Base-by-base conservation (phyloP, 2,797 vertebrate genomes). In the Peromyscus melanophrys region DNA sequence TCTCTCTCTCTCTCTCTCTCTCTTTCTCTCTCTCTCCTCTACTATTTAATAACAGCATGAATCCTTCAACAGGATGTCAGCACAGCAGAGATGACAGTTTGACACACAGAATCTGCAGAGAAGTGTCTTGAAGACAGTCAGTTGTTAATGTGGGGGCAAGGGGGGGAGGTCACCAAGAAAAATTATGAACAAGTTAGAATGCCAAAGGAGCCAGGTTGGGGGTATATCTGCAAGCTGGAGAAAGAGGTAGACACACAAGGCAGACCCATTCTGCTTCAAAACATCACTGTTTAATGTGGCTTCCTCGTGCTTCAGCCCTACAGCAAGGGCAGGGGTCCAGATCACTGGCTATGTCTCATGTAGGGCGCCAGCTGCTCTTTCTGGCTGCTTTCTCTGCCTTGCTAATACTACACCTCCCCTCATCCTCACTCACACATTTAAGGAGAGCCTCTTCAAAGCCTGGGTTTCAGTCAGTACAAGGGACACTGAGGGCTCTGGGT, bases 181-280 rank as follows among this genome's bases (percentile, higher is more conserved):
- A 94, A 59, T 43, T 37, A 63, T 46, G 63, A 82, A 92, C 19
- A 61, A 92, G 17, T 10, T 43, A 93, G 76, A 87, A 96, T 95
- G n/a, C 59, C 81, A 57, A 34, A 59, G 5, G 27, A 88, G 34
- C 16, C 34, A 94, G 57, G 19, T 13, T 40, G 61, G 40, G 40
- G 19, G 14, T 21, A 3, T 19, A 14, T 49, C 85, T 57, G 17
- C 6, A 43, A 78, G 17, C 2, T 63, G 34, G 69, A 93, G 55
- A 84, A 43, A 21, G n/a, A 37, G 14, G 49, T 12, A 89, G 89
- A 57, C 29, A 80, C 37, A n/a, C 1, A 4, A 43, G 59, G n/a
- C 19, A 27, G 46, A 1, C 43, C 1, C 0, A 25, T 46, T 73
- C 71, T 77, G 27, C 82, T 91, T 82, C 43, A 23, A n/a, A 76